phyloP scores from a whole-genome alignment of 2,888 invertebrate species.

The Oligia latruncula region DNA sequence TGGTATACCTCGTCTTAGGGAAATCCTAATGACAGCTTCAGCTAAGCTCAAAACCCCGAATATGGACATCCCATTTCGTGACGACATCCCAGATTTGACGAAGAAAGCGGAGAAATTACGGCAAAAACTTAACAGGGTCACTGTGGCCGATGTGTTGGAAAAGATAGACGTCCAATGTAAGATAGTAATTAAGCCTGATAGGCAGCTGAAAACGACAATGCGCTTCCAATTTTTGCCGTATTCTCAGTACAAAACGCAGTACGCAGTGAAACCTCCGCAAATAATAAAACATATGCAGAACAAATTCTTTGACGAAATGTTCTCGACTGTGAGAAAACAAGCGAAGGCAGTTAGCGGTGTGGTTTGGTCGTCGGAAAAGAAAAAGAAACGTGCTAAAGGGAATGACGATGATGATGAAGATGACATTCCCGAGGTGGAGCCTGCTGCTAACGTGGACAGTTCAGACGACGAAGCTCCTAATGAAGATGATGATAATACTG shows the following conservation, averaged over 20 bases:
- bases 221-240: constrained; percentile 94
- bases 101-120: constrained; percentile 92
- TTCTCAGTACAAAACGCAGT: constrained; percentile 93
- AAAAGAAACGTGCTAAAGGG: constrained; percentile 76
- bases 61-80: constrained; percentile 97
- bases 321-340: constrained; percentile 90
- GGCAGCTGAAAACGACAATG: constrained; percentile 92
- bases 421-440: constrained; percentile 70
- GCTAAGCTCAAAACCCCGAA: constrained; percentile 98
- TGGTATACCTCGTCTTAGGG: constrained; percentile 99
- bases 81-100: constrained; percentile 82
- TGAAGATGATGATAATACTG: constrained; percentile 88
- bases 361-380: constrained; percentile 87
- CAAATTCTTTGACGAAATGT: constrained; percentile 92
- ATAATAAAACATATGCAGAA: constrained; percentile 94
- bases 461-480: constrained; percentile 93
- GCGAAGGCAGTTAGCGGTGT: constrained; percentile 89
- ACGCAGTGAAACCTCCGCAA: constrained; percentile 92
- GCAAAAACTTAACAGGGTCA: constrained; percentile 94
- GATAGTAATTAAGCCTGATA: constrained; percentile 89
- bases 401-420: constrained; percentile 85
- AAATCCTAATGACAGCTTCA: constrained; percentile 99
- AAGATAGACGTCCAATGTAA: constrained; percentile 91
- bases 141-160: constrained; percentile 94
- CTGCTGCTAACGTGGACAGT: constrained; percentile 83